Evolutionary conservation across 92 coral and sea anemone genomes (phyloP).

Genomic region (Paragorgia papillata): DNA sequence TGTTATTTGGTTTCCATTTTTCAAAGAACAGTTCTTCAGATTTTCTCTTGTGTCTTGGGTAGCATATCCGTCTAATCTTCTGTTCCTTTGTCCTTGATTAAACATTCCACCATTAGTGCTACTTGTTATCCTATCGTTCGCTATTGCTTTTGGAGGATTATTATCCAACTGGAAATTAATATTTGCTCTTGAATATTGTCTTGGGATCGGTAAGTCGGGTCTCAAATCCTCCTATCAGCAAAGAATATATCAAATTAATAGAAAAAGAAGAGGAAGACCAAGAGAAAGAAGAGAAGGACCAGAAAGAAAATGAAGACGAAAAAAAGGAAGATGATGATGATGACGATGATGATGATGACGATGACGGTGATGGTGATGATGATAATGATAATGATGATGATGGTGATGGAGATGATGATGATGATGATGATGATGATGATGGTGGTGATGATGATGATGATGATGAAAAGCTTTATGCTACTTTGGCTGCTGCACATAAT

Average conservation of each 20-base stretch:
- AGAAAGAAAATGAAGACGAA: background rate
- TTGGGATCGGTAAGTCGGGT: conserved; percentile 9
- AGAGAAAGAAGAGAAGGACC: background rate
- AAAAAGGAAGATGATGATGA: background rate
- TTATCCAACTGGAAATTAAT: background rate
- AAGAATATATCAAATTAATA: background rate
- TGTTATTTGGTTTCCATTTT: background rate
- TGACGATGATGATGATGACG: background rate
- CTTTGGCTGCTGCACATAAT: too few species aligned
- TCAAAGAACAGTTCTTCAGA: background rate
- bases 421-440: too few species aligned
- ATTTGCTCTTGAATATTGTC: background rate
- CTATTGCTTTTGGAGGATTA: background rate
- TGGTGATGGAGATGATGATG: background rate
- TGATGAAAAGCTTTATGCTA: too few species aligned
- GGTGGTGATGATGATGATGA: too few species aligned
- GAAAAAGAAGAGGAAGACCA: background rate
- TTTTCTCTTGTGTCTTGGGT: background rate
- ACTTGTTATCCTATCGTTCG: background rate
- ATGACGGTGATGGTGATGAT: background rate
- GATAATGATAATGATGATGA: background rate
- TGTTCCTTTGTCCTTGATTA: background rate
- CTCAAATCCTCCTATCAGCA: background rate
- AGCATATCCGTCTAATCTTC: background rate
- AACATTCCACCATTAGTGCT: background rate